Percentiles rank a stretch among this genome's conserved stretches.
These are phyloP conservation scores for Laupala kohalensis DNA, from an alignment of 1,140 invertebrate genomes.

Conservation along the genomic window DNA sequence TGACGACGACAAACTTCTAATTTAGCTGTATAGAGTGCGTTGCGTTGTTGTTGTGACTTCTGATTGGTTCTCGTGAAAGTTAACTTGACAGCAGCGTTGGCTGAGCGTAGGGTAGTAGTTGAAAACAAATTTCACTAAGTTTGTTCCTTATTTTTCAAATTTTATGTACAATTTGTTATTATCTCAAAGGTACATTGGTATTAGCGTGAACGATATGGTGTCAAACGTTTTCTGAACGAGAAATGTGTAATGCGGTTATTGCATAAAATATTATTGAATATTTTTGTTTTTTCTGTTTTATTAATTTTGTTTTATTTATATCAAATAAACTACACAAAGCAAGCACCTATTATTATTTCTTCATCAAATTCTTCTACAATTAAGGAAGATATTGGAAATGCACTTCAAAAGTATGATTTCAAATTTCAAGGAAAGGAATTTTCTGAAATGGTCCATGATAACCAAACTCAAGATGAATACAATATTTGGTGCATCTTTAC, in stretches of 20 bases:
- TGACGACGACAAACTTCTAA: too few relatives aligned
- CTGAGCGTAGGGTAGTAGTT: too few relatives aligned
- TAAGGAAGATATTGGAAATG: not conserved
- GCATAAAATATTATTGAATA: slow-evolving; percentile 7
- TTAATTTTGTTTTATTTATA: slow-evolving; percentile 22
- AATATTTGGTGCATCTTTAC: slow-evolving; percentile 5
- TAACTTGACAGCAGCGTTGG: too few relatives aligned
- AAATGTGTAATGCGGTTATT: not conserved
- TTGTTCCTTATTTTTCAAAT: too few relatives aligned
- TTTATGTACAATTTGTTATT: too few relatives aligned
- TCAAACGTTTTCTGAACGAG: too few relatives aligned
- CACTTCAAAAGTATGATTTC: not conserved
- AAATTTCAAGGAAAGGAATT: slow-evolving; percentile 13
- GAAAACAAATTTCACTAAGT: too few relatives aligned
- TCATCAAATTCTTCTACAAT: not conserved
- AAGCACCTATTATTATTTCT: slow-evolving; percentile 27
- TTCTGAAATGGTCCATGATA: slow-evolving; percentile 24
- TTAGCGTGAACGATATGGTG: too few relatives aligned
- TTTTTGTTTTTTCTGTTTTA: not conserved
- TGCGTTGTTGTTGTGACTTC: too few relatives aligned
- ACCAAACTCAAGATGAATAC: not conserved
- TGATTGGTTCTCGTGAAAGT: too few relatives aligned
- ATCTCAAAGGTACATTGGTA: too few relatives aligned
- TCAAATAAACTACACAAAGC: slow-evolving; percentile 44
- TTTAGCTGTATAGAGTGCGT: too few relatives aligned